phyloP scores from a whole-genome alignment of 2,797 vertebrate genomes.

The Typhlichthys eigenmanni region DNA sequence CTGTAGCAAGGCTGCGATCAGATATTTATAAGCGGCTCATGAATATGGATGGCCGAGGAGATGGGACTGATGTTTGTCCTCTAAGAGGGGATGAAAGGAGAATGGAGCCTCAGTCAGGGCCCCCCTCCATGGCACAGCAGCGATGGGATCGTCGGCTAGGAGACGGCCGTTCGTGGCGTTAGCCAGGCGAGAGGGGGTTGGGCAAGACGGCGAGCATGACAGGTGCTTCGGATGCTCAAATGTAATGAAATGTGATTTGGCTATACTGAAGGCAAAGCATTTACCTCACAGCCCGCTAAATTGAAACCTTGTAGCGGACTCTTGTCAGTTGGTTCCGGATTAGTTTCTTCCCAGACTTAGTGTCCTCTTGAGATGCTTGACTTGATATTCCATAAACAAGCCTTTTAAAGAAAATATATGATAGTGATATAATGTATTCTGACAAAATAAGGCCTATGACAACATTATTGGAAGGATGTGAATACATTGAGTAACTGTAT shows the following conservation, averaged over 20 bases:
- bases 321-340: constrained; percentile 21
- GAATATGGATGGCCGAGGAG: constrained; percentile 81
- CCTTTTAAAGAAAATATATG: constrained; percentile 1
- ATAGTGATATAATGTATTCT: constrained; percentile 22
- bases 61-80: constrained; percentile 87
- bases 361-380: constrained; percentile 14
- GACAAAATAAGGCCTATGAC: not conserved
- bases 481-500: not conserved
- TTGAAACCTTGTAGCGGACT: constrained; percentile 42
- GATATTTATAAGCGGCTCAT: constrained; percentile 86
- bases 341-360: not conserved
- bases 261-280: constrained; percentile 48
- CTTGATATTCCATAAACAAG: not conserved
- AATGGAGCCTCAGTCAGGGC: constrained; percentile 75
- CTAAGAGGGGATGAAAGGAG: constrained; percentile 85
- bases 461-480: not conserved
- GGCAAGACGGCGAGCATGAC: constrained; percentile 41
- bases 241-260: constrained; percentile 62
- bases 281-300: constrained; percentile 44
- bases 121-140: constrained; percentile 39
- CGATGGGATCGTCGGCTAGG: constrained; percentile 41
- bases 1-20: constrained; percentile 80
- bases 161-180: constrained; percentile 7
- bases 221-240: constrained; percentile 49
- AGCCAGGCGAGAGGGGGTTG: not conserved